Base-by-base conservation (phyloP, 1,140 invertebrate species). In the Platorchestia sp. region DNA sequence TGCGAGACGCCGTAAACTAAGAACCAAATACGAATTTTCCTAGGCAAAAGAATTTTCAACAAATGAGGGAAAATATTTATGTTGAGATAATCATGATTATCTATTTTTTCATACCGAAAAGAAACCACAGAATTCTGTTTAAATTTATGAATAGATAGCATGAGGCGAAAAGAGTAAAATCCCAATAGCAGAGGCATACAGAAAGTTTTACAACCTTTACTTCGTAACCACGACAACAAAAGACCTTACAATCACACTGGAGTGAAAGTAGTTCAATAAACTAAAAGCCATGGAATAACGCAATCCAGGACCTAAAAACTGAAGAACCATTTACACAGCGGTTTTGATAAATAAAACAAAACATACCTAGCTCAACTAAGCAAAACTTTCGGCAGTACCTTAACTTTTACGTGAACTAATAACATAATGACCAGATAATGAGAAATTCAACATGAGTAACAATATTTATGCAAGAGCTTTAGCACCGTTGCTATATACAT, bases 361-460 rank as follows among this genome's bases (percentile, higher is more conserved):
- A 89, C 87, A 89, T 41, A 19, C n/a, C n/a, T 44, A 89, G 87
- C 27, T 3, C 87, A 89, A 44, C 87, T 44, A 89, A 89, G 87
- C 59, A 75, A 75, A 75, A 75, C 41, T 89, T 41, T 89, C 87
- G 87, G 87, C 87, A 44, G 41, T 44, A 93, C 45, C 43, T 93
- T 93, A 93, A 93, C 43, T 44, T 93, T 93, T 93, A 93, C 91
- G 44, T 91, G 7, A 93, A 93, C 91, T 93, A 93, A 45, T 93
- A 93, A 93, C 44, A 93, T 93, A 93, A 93, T 93, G 91, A 93
- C 91, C 91, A 93, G 91, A 93, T 93, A 93, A 93, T 93, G 87
- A 44, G 91, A 93, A 93, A 93, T 93, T 93, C 91, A 93, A 93
- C 47, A 45, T 0, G 3, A 42, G 43, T 89, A 89, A 89, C 22